phyloP scores from a whole-genome alignment of 2,888 invertebrate species.

The Rotaria sp. region DNA sequence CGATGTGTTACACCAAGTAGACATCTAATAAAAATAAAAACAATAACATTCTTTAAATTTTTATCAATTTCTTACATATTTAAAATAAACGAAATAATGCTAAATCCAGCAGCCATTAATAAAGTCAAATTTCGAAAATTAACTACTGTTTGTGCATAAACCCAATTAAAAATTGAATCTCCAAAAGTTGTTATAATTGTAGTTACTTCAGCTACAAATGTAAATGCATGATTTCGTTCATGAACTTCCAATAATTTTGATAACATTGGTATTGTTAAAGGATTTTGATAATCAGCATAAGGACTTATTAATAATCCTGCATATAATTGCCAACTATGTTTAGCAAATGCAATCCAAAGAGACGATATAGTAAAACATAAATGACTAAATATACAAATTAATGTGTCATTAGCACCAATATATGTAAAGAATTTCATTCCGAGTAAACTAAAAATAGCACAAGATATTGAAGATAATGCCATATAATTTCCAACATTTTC shows the following conservation, averaged over 20 bases:
- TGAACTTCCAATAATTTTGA: background rate
- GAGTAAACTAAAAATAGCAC: background rate
- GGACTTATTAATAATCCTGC: conserved; percentile 10
- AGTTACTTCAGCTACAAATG: background rate
- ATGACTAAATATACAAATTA: background rate
- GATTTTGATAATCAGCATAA: background rate
- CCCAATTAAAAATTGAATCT: background rate
- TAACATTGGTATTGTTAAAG: background rate
- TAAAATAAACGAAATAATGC: background rate
- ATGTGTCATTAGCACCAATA: background rate
- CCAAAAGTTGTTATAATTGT: background rate
- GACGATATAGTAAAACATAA: background rate
- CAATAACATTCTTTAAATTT: background rate
- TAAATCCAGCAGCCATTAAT: background rate
- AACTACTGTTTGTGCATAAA: background rate
- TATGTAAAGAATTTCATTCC: background rate
- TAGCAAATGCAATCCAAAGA: conserved; percentile 13
- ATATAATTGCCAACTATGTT: conserved; percentile 6
- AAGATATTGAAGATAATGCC: background rate
- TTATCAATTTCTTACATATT: background rate
- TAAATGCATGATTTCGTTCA: background rate
- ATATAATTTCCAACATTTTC: conserved; percentile 12
- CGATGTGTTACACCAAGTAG: background rate
- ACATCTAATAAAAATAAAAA: background rate
- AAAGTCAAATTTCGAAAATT: conserved; percentile 11